Evolutionary conservation across 2,888 invertebrate species (phyloP).

Genomic region (Myopa testacea): DNA sequence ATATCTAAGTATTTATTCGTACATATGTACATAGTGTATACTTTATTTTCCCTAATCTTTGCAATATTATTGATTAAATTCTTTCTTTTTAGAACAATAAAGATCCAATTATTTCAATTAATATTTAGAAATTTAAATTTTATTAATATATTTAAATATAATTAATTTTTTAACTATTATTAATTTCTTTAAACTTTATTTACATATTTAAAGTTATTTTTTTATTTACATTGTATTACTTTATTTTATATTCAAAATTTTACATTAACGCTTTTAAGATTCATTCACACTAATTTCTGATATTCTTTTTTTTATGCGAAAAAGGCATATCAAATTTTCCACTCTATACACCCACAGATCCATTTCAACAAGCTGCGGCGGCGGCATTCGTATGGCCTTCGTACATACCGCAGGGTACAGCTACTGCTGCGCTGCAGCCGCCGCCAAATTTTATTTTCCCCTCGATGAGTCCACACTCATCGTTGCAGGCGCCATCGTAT

Average conservation of each 20-base stretch:
- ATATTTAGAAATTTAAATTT: neutral
- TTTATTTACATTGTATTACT: neutral
- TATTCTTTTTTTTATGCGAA: slow-evolving; percentile 38
- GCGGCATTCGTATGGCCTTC: slow-evolving; percentile 65
- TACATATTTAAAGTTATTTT: neutral
- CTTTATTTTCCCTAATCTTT: neutral
- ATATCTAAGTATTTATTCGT: no score
- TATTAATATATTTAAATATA: neutral
- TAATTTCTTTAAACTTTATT: neutral
- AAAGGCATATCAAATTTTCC: slow-evolving; percentile 67
- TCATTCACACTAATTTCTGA: slow-evolving; percentile 22
- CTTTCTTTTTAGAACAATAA: no score
- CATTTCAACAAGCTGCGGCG: slow-evolving; percentile 64
- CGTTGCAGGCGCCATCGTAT: slow-evolving; percentile 58
- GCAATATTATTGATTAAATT: neutral
- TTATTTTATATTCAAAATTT: slow-evolving; percentile 21
- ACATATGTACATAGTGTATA: neutral
- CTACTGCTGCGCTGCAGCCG: slow-evolving; percentile 60
- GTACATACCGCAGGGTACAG: slow-evolving; percentile 61
- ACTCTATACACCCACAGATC: slow-evolving; percentile 67
- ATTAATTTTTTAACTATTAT: neutral
- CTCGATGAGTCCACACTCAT: slow-evolving; percentile 60
- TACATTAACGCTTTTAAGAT: slow-evolving; percentile 35
- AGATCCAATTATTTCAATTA: neutral
- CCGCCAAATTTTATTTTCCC: slow-evolving; percentile 63